Evolutionary conservation across 2,888 invertebrate genomes (phyloP), one percentile per base, ranked within the genome.

Genomic region (Tromatobia lineatoria): DNA sequence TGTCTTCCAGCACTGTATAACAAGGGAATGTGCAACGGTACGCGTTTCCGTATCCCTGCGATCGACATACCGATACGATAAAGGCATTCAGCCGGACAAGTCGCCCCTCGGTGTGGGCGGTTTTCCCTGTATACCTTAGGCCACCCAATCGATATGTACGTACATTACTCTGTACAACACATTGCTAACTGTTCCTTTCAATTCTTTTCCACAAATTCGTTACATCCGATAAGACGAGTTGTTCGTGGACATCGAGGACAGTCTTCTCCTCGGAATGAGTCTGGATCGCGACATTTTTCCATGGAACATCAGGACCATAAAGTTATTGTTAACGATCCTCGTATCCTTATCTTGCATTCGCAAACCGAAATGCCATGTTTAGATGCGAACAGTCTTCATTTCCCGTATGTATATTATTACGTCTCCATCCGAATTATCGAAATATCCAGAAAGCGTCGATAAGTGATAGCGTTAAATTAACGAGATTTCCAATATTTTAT

Each of bases 1-100:
- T 4, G 3, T 29, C 57, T 34, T 59, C 54, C 10, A 50, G 25
- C 20, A 20, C 18, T 10, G 38, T 29, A 47, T 10, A 25, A 66
- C 42, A 45, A 59, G 77, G 59, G 76, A 73, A 77, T 77, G 73
- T 69, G 70, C 80, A 70, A 61, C 75, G 45, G 75, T 66, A 66
- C 52, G 75, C 74, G 78, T 81, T 85, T 85, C 78, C 75, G 79
- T 81, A 85, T 85, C 75, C 75, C 50, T 54, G 66, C 71, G 64
- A 85, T 85, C 84, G 75, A 66, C 75, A 82, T 79, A 82, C 75
- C 81, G 84, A 85, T 71, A 75, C 84, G 75, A 85, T 82, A 85
- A 85, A 82, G 78, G 67, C 71, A 59, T 80, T 10, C 47, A 38
- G 42, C 71, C 71, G 57, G 59, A 79, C 71, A 71, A 75, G 81